These are phyloP conservation scores for Cromileptes altivelis DNA, from an alignment of 2,113 vertebrate species.

Conservation along the genomic window DNA sequence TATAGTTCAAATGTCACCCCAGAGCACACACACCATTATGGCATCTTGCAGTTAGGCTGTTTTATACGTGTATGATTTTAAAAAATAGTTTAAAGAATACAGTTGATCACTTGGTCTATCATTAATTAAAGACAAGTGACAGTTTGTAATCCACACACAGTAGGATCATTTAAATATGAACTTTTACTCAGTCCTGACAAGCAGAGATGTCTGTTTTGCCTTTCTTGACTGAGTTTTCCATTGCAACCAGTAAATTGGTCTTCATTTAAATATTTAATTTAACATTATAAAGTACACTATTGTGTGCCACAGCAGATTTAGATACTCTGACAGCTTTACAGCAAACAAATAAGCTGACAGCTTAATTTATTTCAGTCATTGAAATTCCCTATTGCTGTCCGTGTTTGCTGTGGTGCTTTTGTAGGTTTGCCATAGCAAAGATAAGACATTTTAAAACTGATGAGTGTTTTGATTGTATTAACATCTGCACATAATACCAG, in stretches of 20 bases:
- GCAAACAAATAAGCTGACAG: constrained; percentile 2
- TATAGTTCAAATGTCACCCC: background rate
- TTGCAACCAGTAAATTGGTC: background rate
- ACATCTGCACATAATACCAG: background rate
- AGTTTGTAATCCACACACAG: background rate
- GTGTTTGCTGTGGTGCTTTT: background rate
- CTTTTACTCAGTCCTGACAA: background rate
- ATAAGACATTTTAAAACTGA: background rate
- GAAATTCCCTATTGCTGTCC: background rate
- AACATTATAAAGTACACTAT: background rate
- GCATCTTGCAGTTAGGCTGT: background rate
- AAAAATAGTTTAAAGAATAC: background rate
- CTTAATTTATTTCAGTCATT: background rate
- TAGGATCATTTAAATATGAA: background rate
- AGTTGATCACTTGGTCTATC: background rate
- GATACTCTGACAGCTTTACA: background rate
- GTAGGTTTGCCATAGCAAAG: background rate
- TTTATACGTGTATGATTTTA: background rate
- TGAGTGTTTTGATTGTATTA: background rate
- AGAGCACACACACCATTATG: background rate
- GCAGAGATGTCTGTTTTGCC: background rate
- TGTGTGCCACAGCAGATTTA: background rate
- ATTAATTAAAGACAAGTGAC: background rate
- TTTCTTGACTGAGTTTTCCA: background rate
- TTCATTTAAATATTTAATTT: background rate